Percentiles rank a stretch among this genome's conserved stretches.
phyloP scores from a whole-genome alignment of 2,113 vertebrate species.

The Gymnarchus niloticus region DNA sequence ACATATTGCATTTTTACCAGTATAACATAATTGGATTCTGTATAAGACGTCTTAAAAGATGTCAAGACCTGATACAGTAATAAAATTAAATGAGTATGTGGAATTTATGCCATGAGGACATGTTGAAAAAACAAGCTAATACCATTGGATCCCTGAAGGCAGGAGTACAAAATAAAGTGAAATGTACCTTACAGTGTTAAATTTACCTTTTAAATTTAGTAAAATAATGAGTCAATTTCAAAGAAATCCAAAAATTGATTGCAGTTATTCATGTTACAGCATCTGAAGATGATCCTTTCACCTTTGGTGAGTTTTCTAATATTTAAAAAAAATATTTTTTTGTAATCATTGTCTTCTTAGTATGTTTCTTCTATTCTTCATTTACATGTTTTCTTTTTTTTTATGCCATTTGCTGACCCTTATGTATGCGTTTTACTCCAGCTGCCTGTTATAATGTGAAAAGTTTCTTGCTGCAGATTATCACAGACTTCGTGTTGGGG shows the following conservation, averaged over 20 bases:
- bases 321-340: background rate
- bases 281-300: conserved; percentile 59
- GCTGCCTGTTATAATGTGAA: background rate
- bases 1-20: too few species aligned
- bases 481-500: conserved; percentile 68
- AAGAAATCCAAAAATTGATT: conserved; percentile 17
- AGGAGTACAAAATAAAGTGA: background rate
- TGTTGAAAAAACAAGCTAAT: background rate
- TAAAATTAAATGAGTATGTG: background rate
- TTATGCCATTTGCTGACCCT: background rate
- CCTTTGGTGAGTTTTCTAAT: conserved; percentile 55
- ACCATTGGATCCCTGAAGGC: background rate
- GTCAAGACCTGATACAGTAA: background rate
- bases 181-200: background rate
- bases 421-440: background rate
- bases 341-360: background rate
- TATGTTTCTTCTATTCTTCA: background rate
- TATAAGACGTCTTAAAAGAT: background rate
- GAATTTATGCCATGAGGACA: background rate
- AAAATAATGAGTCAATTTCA: background rate
- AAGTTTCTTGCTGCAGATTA: conserved; percentile 61
- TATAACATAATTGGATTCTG: too few species aligned
- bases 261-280: conserved; percentile 24
- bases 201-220: background rate
- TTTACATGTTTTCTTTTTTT: background rate